These are phyloP conservation scores for Branchinecta lynchi DNA, from an alignment of 1,140 invertebrate genomes.

Conservation along the genomic window DNA sequence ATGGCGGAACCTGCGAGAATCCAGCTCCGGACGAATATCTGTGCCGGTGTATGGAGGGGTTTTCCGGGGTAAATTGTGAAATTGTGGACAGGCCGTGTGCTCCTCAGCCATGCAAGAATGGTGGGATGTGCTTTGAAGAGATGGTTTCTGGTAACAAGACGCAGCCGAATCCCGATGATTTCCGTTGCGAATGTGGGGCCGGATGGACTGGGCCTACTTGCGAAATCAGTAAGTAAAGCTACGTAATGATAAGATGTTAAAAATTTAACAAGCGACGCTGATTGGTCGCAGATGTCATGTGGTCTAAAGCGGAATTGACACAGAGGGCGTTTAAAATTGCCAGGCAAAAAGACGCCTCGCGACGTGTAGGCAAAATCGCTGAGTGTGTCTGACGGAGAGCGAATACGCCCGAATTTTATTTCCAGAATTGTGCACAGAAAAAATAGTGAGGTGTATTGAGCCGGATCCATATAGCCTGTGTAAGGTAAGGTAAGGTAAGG, in stretches of 20 bases:
- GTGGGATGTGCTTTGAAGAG: conserved; percentile 37
- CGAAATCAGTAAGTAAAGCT: conserved; percentile 39
- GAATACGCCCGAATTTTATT: too few species aligned
- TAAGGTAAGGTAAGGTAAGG: too few species aligned
- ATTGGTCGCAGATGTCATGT: neutral
- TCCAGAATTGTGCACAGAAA: too few species aligned
- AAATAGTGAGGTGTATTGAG: too few species aligned
- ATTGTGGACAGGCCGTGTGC: conserved; percentile 37
- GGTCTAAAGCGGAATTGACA: neutral
- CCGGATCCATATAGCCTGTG: too few species aligned
- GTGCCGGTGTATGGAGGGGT: conserved; percentile 32
- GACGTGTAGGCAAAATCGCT: too few species aligned
- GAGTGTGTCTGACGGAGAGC: too few species aligned
- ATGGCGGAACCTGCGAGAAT: conserved; percentile 35
- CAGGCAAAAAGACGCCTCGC: too few species aligned
- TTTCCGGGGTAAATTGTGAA: conserved; percentile 35
- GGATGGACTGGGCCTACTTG: conserved; percentile 36
- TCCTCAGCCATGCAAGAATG: conserved; percentile 39
- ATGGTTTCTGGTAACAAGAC: conserved; percentile 28
- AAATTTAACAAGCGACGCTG: neutral
- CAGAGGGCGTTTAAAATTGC: too few species aligned
- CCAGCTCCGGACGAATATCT: conserved; percentile 31
- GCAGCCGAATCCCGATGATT: conserved; percentile 45
- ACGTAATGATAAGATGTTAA: neutral
- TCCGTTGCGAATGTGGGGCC: conserved; percentile 33